Conservation (phyloP, 2,797 vertebrate species). For the Gymnoscopelus braueri region DNA sequence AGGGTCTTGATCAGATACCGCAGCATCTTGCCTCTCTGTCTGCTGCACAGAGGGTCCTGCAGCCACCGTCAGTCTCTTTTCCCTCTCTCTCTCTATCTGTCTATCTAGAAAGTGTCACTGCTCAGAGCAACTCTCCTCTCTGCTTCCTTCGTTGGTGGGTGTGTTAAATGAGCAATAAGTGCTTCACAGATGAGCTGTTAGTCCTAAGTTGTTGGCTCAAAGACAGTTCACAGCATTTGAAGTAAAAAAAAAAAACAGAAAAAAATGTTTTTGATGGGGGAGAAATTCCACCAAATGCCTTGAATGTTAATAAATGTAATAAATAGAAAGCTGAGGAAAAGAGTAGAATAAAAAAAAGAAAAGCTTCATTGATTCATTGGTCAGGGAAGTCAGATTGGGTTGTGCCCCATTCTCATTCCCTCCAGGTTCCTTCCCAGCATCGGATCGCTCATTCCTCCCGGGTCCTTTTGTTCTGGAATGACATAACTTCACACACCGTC, state of each 20-base stretch:
- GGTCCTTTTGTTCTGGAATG: constrained; percentile 80
- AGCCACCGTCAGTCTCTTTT: neutral
- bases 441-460: constrained; percentile 67
- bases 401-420: constrained; percentile 52
- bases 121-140: neutral
- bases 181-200: constrained; percentile 14
- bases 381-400: constrained; percentile 35
- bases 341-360: constrained; percentile 35
- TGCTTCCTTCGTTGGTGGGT: neutral
- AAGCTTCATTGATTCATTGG: constrained; percentile 20
- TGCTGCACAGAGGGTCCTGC: constrained; percentile 35
- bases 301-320: neutral
- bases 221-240: constrained; percentile 2
- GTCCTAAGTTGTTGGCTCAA: constrained; percentile 19
- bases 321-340: neutral
- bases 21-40: constrained; percentile 83
- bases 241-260: neutral
- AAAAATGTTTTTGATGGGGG: neutral
- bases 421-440: constrained; percentile 62
- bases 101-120: constrained; percentile 23
- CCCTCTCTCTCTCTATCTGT: constrained; percentile 10
- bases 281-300: too few species aligned
- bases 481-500: constrained; percentile 87
- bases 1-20: constrained; percentile 96
- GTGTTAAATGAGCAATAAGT: neutral